Base-by-base conservation (phyloP, 2,888 invertebrate species). In the Gryllus longicercus region DNA sequence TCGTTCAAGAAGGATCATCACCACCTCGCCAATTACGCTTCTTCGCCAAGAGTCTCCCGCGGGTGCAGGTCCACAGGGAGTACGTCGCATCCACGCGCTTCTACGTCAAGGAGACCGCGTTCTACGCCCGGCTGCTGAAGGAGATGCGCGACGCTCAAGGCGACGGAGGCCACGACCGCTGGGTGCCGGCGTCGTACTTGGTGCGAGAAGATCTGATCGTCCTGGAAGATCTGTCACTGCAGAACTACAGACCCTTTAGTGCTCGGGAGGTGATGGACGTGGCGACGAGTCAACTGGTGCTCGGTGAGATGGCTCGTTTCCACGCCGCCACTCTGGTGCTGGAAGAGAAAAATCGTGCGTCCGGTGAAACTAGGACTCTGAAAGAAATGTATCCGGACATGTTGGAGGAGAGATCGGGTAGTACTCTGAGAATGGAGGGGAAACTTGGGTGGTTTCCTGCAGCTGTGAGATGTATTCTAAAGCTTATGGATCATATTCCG, bases 151-250 rank as follows among this genome's bases (percentile, higher is more conserved):
- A 63, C 3, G 63, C 63, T 8, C 63, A 63, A 63, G n/a, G n/a
- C 1, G 63, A 63, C 12, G 63, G 63, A 18, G 63, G 63, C 12
- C 63, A 63, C n/a, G n/a, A 63, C 5, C 63, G 63, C 63, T 77
- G 77, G 77, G n/a, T 50, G 11, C n/a, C 49, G 38, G 11, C 12
- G 12, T 77, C 38, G 5, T 77, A 77, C 50, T 38, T 77, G 5
- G 18, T 50, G n/a, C 11, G 49, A 1, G 50, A 77, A 38, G 77
- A 77, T 77, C 14, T 77, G 77, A 77, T 77, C 12, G 49, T 77
- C 18, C 49, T 77, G 18, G 38, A 77, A 50, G 77, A 77, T 50
- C 25, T 77, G 49, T 77, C 77, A 38, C 14, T 38, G 21, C 8
- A 21, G n/a, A 49, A 49, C 14, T 77, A 50, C 49, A 77, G 3